phyloP scores from a whole-genome alignment of 2,113 vertebrate genomes.

The Archocentrus centrarchus region DNA sequence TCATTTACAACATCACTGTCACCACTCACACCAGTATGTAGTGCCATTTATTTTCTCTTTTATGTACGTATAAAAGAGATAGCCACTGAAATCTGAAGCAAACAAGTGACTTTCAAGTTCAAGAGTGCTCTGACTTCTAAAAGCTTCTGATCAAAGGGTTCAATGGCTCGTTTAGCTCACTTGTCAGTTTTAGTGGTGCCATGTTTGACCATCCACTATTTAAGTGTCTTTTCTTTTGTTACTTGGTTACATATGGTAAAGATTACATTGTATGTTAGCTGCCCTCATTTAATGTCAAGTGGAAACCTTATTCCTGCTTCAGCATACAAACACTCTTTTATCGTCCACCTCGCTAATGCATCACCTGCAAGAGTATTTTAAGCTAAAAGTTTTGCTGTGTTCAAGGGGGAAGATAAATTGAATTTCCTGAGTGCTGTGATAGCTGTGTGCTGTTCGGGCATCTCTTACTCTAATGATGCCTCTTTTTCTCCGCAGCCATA shows the following conservation, averaged over 20 bases:
- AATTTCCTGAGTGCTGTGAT: constrained; percentile 51
- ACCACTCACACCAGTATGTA: constrained; percentile 8
- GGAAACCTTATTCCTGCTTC: not conserved
- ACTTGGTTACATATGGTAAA: constrained; percentile 12
- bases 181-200: constrained; percentile 52
- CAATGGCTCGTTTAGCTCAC: constrained; percentile 47
- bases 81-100: constrained; percentile 57
- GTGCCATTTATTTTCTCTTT: constrained; percentile 54
- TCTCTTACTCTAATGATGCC: constrained; percentile 57
- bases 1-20: constrained; percentile 49
- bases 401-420: constrained; percentile 47
- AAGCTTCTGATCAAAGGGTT: constrained; percentile 66
- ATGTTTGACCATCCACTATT: constrained; percentile 29
- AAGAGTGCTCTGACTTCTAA: constrained; percentile 61
- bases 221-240: not conserved
- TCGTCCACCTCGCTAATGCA: constrained; percentile 12
- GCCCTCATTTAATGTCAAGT: not conserved
- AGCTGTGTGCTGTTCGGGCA: constrained; percentile 19
- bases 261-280: not conserved
- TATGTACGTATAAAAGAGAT: constrained; percentile 59
- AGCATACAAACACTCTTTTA: constrained; percentile 25
- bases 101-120: constrained; percentile 61
- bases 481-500: constrained; percentile 28
- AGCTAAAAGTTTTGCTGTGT: constrained; percentile 30
- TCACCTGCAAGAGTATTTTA: constrained; percentile 38